Percentiles rank a stretch among this genome's conserved stretches.
These are phyloP conservation scores for Palythoa heliodiscus DNA, from an alignment of 92 coral and sea anemone species.

Conservation along the genomic window DNA sequence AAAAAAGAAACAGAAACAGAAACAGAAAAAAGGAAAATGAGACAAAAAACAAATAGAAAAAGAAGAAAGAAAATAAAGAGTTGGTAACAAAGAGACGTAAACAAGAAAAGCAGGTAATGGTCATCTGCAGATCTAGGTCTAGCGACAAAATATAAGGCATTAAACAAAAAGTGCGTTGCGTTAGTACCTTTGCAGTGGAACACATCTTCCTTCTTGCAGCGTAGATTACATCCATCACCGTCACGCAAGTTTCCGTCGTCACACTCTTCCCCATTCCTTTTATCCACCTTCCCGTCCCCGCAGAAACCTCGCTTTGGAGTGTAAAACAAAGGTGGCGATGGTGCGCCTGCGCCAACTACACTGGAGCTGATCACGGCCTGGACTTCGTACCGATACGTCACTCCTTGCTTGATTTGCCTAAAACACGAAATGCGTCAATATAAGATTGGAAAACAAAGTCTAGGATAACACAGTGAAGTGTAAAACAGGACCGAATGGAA, in stretches of 20 bases:
- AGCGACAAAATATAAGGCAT: background rate
- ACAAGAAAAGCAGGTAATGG: no score
- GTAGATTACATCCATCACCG: constrained; percentile 96
- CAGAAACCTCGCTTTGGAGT: constrained; percentile 92
- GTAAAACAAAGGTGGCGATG: constrained; percentile 87
- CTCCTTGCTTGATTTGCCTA: constrained; percentile 60
- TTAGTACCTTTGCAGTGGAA: constrained; percentile 87
- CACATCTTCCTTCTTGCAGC: constrained; percentile 95
- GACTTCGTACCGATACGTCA: constrained; percentile 73
- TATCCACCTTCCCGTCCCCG: constrained; percentile 93
- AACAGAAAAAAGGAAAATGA: no score
- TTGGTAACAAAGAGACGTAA: no score
- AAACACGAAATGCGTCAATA: background rate
- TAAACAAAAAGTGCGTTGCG: background rate
- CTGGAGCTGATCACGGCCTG: constrained; percentile 85
- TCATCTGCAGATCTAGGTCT: background rate
- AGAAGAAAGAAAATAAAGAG: no score
- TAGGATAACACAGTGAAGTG: no score
- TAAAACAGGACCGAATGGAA: no score
- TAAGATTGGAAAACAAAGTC: background rate
- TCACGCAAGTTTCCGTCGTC: constrained; percentile 97
- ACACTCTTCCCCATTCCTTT: constrained; percentile 89
- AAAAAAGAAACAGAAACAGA: no score
- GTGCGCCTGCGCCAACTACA: constrained; percentile 63
- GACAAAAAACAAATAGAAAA: no score